Base-by-base conservation (phyloP, 2,888 invertebrate genomes). In the Drosophila neutralis region DNA sequence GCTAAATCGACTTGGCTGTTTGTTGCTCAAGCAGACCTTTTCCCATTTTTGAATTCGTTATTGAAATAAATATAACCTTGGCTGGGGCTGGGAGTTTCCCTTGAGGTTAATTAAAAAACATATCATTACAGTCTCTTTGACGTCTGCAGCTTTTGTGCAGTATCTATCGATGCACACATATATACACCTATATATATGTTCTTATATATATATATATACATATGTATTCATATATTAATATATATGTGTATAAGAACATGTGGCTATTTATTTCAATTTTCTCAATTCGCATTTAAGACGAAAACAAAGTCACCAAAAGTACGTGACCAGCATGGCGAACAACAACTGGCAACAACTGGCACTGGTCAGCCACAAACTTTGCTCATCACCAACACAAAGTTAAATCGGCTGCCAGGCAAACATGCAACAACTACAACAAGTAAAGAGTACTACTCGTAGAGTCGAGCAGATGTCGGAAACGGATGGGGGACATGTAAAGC, bases 281-380 rank as follows among this genome's bases (percentile, higher is more conserved):
- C 90, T 83, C 87, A 86, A 83, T 90, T 90, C 85, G 78, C 74
- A 83, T 89, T 89, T 89, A 89, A 88, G 85, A 87, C 91, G 85
- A 86, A 83, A 91, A 87, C 78, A 85, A 87, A 79, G 83, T 85
- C 77, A 90, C 80, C 78, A 69, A 82, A 62, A 36, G 78, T 78
- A 90, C 90, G 90, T 91, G 91, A 87, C 75, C 73, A 53, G 81
- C 84, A 87, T 89, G 70, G 57, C 60, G 69, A 69, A 67, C 77
- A 60, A 62, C 18, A 36, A 54, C 53, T 53, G 53, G 15, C 71
- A 69, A 66, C 78, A 60, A 69, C 77, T 83, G 82, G 64, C 83
- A 83, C 67, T 80, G 88, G 75, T 61, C 77, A 83, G 89, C 78
- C 89, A 56, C 89, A 83, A 89, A 75, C 89, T 83, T 84, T 89